Evolutionary conservation across 2,113 vertebrate species (phyloP).

Genomic region (cattle (Bos taurus)): ARS-UCD2.0 NC_037335.1:109551501-109552000

Average conservation of each 20-base stretch:
- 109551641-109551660: neutral
- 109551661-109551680: neutral
- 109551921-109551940: neutral
- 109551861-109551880: neutral
- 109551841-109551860: neutral
- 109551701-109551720: no score
- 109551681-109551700: neutral
- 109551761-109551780: neutral
- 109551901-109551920: neutral
- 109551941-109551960: neutral
- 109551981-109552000: neutral
- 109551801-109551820: neutral
- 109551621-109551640: no score
- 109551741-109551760: neutral
- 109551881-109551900: neutral
- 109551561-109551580: neutral
- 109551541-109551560: neutral
- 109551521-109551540: neutral
- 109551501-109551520: neutral
- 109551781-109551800: neutral
- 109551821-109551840: neutral
- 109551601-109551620: neutral
- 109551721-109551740: neutral
- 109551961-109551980: neutral
- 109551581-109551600: neutral